Base-by-base conservation (phyloP, 92 coral and sea anemone species). In the Phenganax marumi region DNA sequence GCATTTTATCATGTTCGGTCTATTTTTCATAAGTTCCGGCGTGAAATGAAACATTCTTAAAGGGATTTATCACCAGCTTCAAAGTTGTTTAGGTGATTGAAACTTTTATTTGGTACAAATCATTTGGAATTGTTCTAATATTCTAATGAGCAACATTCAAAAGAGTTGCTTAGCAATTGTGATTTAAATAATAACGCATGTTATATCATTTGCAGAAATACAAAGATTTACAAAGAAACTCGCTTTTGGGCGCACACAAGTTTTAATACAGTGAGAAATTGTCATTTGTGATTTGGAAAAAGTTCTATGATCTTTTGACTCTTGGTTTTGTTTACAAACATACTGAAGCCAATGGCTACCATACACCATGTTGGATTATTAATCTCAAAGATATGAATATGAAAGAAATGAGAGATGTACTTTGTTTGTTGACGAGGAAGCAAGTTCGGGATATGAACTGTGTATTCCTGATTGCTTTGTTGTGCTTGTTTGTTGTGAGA, bases 141-240 rank as follows among this genome's bases (percentile, higher is more conserved):
- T 52, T 33, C 13, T 52, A 52, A 52, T 52, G 12, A 16, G 57
- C 17, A 52, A 52, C 57, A 52, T 58, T 58, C 65, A 58, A 14
- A 58, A 7, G 10, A 18, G 65, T 58, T 58, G 65, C 21, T 18
- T 14, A 58, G 65, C 26, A 52, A 50, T 50, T 10, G 8, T 46
- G 25, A 18, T 50, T 71, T 43, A 68, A 68, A 23, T 68, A 12
- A 0, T 18, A 18, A 10, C 25, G 21, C 10, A 24, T 23, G 46
- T 26, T 69, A 0, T 0, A 12, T 39, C 13, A 47, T 39, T 50
- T 26, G 76, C 76, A n/a, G 48, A 10, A 9, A 2, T 18, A 9
- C 76, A 70, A 3, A 70, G 43, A 21, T 68, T 68, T 0, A 68
- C 48, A 25, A 47, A 68, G 46, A 68, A 68, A 68, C 43, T 33